These are phyloP conservation scores for Corythornis madagascariensis DNA, from an alignment of 2,113 vertebrate genomes.

Conservation along the genomic window DNA sequence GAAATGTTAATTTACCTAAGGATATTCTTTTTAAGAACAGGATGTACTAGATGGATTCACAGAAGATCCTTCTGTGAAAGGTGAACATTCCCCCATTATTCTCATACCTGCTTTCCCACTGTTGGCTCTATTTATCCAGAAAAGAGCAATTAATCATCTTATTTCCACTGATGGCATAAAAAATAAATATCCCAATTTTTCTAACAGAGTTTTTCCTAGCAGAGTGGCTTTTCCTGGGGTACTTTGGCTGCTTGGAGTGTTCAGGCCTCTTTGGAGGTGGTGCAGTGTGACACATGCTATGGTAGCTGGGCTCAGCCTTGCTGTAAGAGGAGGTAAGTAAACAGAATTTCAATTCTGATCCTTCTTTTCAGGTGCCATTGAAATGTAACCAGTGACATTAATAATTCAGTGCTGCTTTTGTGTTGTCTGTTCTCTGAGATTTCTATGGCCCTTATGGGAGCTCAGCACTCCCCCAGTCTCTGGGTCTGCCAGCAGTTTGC, in stretches of 20 bases:
- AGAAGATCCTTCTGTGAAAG: background rate
- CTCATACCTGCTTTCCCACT: rapidly evolving
- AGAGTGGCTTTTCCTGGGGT: background rate
- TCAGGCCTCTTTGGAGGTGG: background rate
- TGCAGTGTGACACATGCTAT: rapidly evolving
- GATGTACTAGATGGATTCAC: background rate
- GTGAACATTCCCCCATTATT: background rate
- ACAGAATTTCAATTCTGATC: background rate
- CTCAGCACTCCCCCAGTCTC: background rate
- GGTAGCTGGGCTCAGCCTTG: background rate
- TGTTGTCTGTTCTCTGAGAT: background rate
- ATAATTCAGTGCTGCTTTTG: background rate
- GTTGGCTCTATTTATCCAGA: background rate
- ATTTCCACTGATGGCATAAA: background rate
- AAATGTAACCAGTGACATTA: background rate
- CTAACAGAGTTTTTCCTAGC: background rate
- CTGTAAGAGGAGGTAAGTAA: background rate
- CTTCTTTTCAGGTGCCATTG: background rate
- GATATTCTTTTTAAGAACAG: background rate
- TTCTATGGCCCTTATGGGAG: background rate
- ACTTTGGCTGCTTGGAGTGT: rapidly evolving
- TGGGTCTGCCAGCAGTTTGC: background rate
- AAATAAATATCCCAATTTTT: background rate
- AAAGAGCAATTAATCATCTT: background rate
- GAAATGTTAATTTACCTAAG: background rate